Base-by-base conservation (phyloP, 1,140 invertebrate genomes). In the Mylabris phalerata region DNA sequence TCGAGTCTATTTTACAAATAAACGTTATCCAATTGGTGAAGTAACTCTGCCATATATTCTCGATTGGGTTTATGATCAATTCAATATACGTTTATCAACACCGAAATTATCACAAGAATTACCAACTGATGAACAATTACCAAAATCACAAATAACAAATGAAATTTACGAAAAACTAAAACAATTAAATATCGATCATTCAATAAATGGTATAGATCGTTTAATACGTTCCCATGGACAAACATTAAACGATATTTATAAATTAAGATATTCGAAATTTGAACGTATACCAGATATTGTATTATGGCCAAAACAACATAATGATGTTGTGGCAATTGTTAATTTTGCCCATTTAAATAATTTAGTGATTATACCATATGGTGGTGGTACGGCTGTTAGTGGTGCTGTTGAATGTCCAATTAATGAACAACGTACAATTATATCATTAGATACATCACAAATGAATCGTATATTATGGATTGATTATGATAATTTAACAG, bases 381-480 rank as follows among this genome's bases (percentile, higher is more conserved):
- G 96, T 3, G 96, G 95, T 10, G 96, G 96, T 4, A 98, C 96
- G 0, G 95, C 91, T 60, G 96, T 98, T 0, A 94, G 95, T 0
- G 89, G 92, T 9, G 91, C 93, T 3, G 78, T 96, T 0, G 84
- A 87, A 57, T 98, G 95, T 76, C 95, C 95, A 0, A 69, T 74
- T 24, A 70, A 86, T 11, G 96, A 98, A 75, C 69, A 68, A 10
- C 79, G 96, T 47, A 87, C 88, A 52, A 97, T 99, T 59, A 80
- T 96, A 10, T 91, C 87, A 0, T 66, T 99, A 50, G 97, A 99
- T 73, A 98, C 93, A 39, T 92, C 91, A 24, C 92, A 96, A 71
- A 98, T 98, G 95, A 93, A 93, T 75, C 80, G 86, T 61, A 89
- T 98, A 70, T 74, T 98, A n/a, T 98, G 93, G 92, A 75, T 98